Conservation (phyloP, 2,888 invertebrate species). For the Augochlorella aurata region DNA sequence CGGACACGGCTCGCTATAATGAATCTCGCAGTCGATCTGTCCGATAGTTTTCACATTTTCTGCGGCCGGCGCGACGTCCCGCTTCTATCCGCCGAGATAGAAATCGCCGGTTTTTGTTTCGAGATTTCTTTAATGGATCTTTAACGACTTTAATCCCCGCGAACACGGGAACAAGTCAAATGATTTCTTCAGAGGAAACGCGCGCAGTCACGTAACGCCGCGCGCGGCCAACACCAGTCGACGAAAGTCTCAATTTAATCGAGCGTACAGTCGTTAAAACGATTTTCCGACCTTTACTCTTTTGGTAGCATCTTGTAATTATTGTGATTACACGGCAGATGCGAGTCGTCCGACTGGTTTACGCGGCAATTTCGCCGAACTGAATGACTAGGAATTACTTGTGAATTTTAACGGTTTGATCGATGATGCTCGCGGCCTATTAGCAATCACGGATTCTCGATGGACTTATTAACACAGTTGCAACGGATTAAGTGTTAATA, state of each 20-base stretch:
- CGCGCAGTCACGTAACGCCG: neutral
- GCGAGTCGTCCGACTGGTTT: neutral
- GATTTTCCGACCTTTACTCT: neutral
- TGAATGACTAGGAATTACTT: neutral
- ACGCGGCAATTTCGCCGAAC: neutral
- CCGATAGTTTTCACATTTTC: slow-evolving; percentile 3
- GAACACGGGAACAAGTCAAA: neutral
- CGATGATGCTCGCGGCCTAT: neutral
- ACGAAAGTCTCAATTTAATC: neutral
- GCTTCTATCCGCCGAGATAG: neutral
- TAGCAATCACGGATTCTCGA: neutral
- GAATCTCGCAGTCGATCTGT: slow-evolving; percentile 2
- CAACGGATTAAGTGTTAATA: neutral
- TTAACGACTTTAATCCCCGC: neutral
- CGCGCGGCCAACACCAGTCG: neutral
- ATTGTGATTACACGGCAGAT: neutral
- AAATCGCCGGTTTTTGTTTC: slow-evolving; percentile 7
- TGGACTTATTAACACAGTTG: neutral
- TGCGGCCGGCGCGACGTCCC: neutral
- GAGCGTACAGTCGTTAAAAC: neutral
- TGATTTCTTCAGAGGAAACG: neutral
- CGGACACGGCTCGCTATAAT: neutral
- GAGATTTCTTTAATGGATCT: neutral
- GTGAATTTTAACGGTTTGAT: neutral
- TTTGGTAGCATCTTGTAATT: slow-evolving; percentile 1